A percentile compares a stretch with the other conserved stretches of the same genome.
Conservation (phyloP, 2,113 vertebrate genomes). For the Cygnus atratus region DNA sequence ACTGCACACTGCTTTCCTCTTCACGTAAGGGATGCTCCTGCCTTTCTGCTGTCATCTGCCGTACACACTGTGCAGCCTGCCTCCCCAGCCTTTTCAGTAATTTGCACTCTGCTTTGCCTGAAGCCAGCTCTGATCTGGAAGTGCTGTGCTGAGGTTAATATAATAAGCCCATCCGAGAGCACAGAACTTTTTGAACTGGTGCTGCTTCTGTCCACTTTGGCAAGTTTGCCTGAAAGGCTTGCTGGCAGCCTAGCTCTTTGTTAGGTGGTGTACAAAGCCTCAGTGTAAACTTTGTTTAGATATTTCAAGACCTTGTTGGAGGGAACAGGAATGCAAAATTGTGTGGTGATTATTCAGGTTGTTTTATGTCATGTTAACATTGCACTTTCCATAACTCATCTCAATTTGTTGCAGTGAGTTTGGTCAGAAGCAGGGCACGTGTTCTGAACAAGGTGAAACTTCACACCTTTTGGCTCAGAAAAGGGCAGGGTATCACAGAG, state of each 20-base stretch:
- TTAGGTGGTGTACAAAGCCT: neutral
- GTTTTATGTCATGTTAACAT: neutral
- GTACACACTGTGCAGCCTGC: fast-evolving
- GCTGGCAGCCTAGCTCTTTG: neutral
- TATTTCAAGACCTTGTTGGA: neutral
- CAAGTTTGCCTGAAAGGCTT: neutral
- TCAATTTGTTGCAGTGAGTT: neutral
- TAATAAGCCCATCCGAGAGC: neutral
- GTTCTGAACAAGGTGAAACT: neutral
- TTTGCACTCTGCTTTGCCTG: neutral
- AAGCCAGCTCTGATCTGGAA: neutral
- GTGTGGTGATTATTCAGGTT: neutral
- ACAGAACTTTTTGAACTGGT: neutral
- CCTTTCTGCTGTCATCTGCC: neutral
- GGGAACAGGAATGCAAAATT: neutral
- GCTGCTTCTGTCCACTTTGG: neutral
- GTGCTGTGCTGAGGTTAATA: neutral
- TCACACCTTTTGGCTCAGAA: neutral
- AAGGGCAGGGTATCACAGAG: neutral
- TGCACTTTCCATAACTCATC: neutral
- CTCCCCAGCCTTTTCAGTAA: neutral
- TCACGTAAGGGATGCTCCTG: neutral
- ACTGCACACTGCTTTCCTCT: neutral
- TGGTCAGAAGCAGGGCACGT: neutral
- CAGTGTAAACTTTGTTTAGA: neutral